Percentiles rank a stretch among this genome's conserved stretches.
Evolutionary conservation across 1,140 invertebrate species (phyloP).

Genomic region (Nebria ingens): DNA sequence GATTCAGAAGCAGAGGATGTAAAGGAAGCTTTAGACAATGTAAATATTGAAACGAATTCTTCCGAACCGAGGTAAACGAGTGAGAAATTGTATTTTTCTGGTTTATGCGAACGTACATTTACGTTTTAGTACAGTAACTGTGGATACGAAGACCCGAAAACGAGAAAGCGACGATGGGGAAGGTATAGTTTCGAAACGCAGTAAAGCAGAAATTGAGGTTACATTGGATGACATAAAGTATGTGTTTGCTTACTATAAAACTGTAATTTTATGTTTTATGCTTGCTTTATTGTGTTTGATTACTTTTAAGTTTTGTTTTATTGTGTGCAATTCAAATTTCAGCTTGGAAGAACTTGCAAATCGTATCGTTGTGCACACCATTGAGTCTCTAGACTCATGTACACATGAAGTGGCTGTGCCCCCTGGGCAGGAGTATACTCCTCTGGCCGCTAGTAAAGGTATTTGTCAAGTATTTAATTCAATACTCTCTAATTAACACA

Average conservation of each 20-base stretch:
- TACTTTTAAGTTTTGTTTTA: conserved; percentile 4
- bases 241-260: neutral
- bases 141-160: neutral
- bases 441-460: conserved; percentile 40
- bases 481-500: too few species aligned
- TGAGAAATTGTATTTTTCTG: neutral
- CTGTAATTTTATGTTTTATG: neutral
- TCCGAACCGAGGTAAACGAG: neutral
- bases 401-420: conserved; percentile 90
- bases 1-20: neutral
- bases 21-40: neutral
- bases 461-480: too few species aligned
- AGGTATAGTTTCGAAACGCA: conserved; percentile 10
- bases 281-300: neutral
- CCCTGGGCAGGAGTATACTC: conserved; percentile 70
- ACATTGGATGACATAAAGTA: conserved; percentile 37
- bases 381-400: conserved; percentile 82
- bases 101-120: neutral
- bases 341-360: conserved; percentile 49
- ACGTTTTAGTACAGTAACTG: neutral
- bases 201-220: conserved; percentile 26
- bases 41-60: neutral
- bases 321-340: too few species aligned
- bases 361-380: conserved; percentile 71
- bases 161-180: neutral